A percentile compares a stretch with the other conserved stretches of the same genome.
Evolutionary conservation across 2,888 invertebrate genomes (phyloP).

Genomic region (Limulus polyphemus): DNA sequence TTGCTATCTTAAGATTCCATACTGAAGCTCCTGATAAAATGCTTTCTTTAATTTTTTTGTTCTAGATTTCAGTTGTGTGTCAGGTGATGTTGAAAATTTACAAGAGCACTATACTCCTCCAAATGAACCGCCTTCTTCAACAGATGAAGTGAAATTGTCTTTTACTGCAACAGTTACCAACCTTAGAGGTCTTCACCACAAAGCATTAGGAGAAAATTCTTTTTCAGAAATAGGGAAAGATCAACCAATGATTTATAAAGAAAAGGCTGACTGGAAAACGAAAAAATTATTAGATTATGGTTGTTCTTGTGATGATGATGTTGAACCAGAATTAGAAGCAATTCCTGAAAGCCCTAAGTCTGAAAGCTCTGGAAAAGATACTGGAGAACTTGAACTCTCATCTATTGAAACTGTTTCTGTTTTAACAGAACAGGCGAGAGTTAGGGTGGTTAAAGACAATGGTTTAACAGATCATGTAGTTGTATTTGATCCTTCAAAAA

Average conservation of each 20-base stretch:
- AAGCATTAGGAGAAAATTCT: not conserved
- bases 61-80: constrained; percentile 38
- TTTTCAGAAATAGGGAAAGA: not conserved
- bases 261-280: constrained; percentile 21
- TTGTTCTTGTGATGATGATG: constrained; percentile 43
- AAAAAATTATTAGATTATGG: constrained; percentile 23
- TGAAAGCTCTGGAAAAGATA: constrained; percentile 41
- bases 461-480: constrained; percentile 8
- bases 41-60: too few species aligned
- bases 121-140: constrained; percentile 6
- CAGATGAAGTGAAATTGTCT: constrained; percentile 4
- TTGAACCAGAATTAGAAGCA: constrained; percentile 75
- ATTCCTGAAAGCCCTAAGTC: constrained; percentile 74
- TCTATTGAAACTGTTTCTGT: constrained; percentile 5
- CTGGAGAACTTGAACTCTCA: constrained; percentile 9
- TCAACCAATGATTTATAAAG: constrained; percentile 5
- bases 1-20: too few species aligned
- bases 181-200: not conserved
- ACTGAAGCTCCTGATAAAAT: too few species aligned
- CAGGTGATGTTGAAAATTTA: constrained; percentile 38
- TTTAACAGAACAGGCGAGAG: constrained; percentile 13
- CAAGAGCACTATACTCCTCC: constrained; percentile 31
- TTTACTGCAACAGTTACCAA: constrained; percentile 9
- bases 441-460: constrained; percentile 17
- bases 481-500: not conserved